Conservation (phyloP, 1,140 invertebrate genomes). For the Myzus persicae region DNA sequence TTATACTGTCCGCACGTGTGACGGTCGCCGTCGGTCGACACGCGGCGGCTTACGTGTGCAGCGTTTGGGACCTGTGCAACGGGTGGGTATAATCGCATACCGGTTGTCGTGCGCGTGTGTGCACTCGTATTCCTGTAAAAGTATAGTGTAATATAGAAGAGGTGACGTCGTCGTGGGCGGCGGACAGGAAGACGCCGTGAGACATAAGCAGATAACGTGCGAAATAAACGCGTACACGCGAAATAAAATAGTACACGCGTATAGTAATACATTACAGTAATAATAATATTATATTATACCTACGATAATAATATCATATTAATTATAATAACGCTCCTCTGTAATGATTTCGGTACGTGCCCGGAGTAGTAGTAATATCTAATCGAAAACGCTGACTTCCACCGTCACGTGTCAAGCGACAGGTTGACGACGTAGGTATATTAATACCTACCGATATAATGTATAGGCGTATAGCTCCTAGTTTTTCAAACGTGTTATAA, state of each 20-base stretch:
- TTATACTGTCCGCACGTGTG: neutral
- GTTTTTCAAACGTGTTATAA: neutral
- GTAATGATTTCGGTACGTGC: neutral
- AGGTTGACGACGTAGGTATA: neutral
- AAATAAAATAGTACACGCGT: neutral
- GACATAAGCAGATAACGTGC: neutral
- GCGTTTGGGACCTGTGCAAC: neutral
- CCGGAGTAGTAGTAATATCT: neutral
- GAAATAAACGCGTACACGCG: neutral
- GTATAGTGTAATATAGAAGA: neutral
- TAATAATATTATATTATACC: neutral
- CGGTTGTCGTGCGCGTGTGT: neutral
- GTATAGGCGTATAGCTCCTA: too few relatives aligned
- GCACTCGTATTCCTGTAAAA: too few relatives aligned
- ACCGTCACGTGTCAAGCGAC: neutral
- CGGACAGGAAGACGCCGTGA: neutral
- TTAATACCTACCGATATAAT: too few relatives aligned
- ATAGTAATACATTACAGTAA: too few relatives aligned
- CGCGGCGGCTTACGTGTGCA: neutral
- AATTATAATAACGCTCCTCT: neutral
- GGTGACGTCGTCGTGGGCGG: neutral
- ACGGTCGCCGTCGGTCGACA: neutral
- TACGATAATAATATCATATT: too few relatives aligned
- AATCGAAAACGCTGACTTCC: neutral
- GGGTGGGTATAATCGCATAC: neutral